Conservation (phyloP, 2,888 invertebrate species). For the Hyppa rectilinea region DNA sequence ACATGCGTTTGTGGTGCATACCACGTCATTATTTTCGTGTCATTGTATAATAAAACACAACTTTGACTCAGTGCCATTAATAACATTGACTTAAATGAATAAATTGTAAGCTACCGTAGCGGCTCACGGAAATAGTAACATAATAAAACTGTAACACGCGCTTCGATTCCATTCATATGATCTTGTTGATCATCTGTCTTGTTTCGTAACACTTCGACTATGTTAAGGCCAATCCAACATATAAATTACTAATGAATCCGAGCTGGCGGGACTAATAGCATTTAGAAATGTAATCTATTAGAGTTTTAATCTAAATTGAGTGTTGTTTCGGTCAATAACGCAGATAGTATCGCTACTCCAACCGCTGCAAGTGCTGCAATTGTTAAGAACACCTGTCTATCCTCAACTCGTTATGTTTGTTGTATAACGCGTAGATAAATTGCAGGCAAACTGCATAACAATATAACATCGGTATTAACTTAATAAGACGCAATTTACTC, state of each 20-base stretch:
- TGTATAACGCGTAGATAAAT: slow-evolving; percentile 69
- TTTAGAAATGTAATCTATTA: slow-evolving; percentile 69
- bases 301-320: slow-evolving; percentile 71
- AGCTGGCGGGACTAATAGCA: slow-evolving; percentile 82
- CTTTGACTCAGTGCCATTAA: slow-evolving; percentile 24
- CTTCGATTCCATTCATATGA: slow-evolving; percentile 77
- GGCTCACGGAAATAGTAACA: slow-evolving; percentile 38
- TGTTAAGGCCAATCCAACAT: slow-evolving; percentile 74
- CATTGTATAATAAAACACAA: slow-evolving; percentile 20
- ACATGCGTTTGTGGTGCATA: background rate
- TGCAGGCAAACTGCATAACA: slow-evolving; percentile 63
- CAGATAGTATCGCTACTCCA: slow-evolving; percentile 78
- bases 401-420: slow-evolving; percentile 63
- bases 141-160: slow-evolving; percentile 59
- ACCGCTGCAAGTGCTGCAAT: slow-evolving; percentile 67
- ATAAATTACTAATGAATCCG: slow-evolving; percentile 72
- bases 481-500: slow-evolving; percentile 55
- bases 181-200: slow-evolving; percentile 70
- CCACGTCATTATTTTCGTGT: background rate
- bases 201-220: slow-evolving; percentile 72
- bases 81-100: slow-evolving; percentile 38
- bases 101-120: slow-evolving; percentile 28
- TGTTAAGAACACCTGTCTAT: slow-evolving; percentile 62
- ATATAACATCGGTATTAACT: slow-evolving; percentile 55
- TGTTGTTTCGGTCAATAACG: slow-evolving; percentile 84